Conservation (phyloP, 2,797 vertebrate species). For the Ptychobarbus kaznakovi region DNA sequence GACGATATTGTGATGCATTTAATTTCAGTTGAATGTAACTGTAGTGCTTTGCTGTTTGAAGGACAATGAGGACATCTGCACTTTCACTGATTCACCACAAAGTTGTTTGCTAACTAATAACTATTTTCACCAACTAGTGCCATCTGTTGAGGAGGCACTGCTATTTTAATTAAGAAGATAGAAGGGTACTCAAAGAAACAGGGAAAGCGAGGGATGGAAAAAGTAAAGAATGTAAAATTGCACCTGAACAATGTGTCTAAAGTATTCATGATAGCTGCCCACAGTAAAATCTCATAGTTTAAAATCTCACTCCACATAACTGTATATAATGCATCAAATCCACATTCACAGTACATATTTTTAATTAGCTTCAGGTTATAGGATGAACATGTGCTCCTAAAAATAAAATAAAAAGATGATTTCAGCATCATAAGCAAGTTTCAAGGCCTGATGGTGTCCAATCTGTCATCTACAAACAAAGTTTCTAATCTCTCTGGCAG, state of each 20-base stretch:
- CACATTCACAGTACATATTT: not conserved
- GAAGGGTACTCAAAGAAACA: constrained; percentile 61
- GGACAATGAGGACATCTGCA: constrained; percentile 22
- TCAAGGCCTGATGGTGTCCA: not conserved
- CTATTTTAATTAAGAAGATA: constrained; percentile 72
- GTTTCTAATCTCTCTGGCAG: not conserved
- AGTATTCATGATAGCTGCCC: no score
- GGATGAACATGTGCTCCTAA: not conserved
- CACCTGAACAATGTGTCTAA: not conserved
- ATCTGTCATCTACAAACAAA: not conserved
- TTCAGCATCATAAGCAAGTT: not conserved
- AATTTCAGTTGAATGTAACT: not conserved
- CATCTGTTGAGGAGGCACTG: constrained; percentile 71
- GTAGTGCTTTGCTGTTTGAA: not conserved
- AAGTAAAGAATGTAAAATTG: not conserved
- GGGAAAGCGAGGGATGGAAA: constrained; percentile 8
- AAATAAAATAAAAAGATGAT: not conserved
- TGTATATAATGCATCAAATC: not conserved
- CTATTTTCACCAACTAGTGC: constrained; percentile 67
- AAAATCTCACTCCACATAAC: not conserved
- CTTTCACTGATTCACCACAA: constrained; percentile 59
- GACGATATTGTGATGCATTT: not conserved
- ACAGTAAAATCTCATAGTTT: not conserved
- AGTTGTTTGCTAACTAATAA: constrained; percentile 72
- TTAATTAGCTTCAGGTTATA: not conserved